Evolutionary conservation across 1,140 invertebrate genomes (phyloP), one percentile per base, ranked within the genome.

Genomic region (Drosophila cardini): DNA sequence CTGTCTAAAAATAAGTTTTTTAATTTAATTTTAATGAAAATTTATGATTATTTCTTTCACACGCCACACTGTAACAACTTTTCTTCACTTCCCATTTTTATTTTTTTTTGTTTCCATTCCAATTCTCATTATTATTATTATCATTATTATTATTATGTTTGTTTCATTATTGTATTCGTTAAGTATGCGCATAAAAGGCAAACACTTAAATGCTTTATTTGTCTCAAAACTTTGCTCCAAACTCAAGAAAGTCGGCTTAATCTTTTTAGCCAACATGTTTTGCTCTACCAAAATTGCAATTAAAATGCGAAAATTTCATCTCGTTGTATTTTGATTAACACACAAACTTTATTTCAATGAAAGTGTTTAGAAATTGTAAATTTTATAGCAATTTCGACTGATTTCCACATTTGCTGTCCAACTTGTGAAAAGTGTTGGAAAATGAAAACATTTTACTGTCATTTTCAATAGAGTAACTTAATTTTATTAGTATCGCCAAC

Each of bases 11-110:
- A 68, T 65, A 87, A 87, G 84, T 87, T 87, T 87, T 87, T 87
- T 87, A 87, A 87, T 87, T 87, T 89, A 72, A 87, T 87, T 89
- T 87, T 89, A 80, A 84, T 81, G 78, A 73, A 86, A 86, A 82
- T 86, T 87, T 80, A 86, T 76, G 83, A 81, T 89, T 75, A 84
- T 89, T 89, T 80, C 84, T 74, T 78, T 89, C 60, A 64, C 84
- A 84, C 83, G 68, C 67, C 60, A 52, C 74, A 64, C 40, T 45
- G 42, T 32, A 16, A 10, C 4, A 70, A 56, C 38, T 55, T 68
- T 69, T 26, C 10, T 21, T 10, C 38, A 16, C 26, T 46, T 63
- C 46, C 26, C 36, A 2, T 9, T 45, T 38, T 36, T 13, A 9
- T 32, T 3, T 26, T 26, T 4, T 26, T 26, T 26, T 26, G 21